Evolutionary conservation across 2,113 vertebrate species (phyloP).

Genomic region (Salvelinus sp.): DNA sequence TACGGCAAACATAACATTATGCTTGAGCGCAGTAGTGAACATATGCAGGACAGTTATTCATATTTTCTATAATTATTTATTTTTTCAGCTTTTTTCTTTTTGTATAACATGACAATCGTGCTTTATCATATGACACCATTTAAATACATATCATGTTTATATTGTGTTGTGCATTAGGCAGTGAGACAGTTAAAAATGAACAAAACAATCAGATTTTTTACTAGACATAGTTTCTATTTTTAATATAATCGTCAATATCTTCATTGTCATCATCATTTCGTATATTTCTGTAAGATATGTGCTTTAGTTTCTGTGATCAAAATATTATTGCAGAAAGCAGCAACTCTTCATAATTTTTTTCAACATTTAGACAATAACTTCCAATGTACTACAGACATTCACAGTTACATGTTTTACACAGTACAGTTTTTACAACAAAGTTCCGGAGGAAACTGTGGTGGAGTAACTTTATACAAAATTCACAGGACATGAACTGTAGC

Average conservation of each 20-base stretch:
- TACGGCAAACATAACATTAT: slow-evolving; percentile 32
- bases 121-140: slow-evolving; percentile 95
- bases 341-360: slow-evolving; percentile 72
- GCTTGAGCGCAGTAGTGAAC: slow-evolving; percentile 53
- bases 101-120: slow-evolving; percentile 93
- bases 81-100: slow-evolving; percentile 81
- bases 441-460: slow-evolving; percentile 78
- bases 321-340: slow-evolving; percentile 97
- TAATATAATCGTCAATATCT: slow-evolving; percentile 77
- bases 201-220: slow-evolving; percentile 81
- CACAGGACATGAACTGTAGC: slow-evolving; percentile 78
- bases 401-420: slow-evolving; percentile 90
- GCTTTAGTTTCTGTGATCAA: slow-evolving; percentile 89
- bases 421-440: slow-evolving; percentile 86
- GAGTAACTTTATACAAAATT: slow-evolving; percentile 80
- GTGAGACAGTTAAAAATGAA: slow-evolving; percentile 86
- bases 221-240: slow-evolving; percentile 81
- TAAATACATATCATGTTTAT: slow-evolving; percentile 98
- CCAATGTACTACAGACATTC: slow-evolving; percentile 87
- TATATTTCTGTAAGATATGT: slow-evolving; percentile 86
- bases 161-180: slow-evolving; percentile 98
- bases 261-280: slow-evolving; percentile 79
- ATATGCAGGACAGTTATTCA: slow-evolving; percentile 60
- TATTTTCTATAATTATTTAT: slow-evolving; percentile 93
- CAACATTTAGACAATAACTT: slow-evolving; percentile 91